phyloP scores from a whole-genome alignment of 1,140 invertebrate genomes.

The Brachionus koreanus region DNA sequence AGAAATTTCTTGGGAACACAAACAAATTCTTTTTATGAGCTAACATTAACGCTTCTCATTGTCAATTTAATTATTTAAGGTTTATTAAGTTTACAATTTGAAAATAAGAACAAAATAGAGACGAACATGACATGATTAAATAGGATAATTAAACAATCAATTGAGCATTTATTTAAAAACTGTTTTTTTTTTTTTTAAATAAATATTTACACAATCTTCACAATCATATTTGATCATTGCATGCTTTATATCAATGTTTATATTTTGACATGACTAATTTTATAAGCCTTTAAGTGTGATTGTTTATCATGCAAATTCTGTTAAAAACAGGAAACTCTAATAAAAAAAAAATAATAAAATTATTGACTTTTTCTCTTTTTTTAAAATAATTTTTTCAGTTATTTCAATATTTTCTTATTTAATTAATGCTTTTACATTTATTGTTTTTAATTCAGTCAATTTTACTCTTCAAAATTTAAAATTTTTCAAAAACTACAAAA shows the following conservation, averaged over 20 bases:
- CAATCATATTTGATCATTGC: background rate
- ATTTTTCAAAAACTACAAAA: too few species aligned
- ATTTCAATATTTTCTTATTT: too few species aligned
- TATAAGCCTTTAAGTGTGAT: background rate
- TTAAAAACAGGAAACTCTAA: background rate
- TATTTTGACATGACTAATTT: background rate
- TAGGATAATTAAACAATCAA: background rate
- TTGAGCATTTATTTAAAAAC: conserved; percentile 3
- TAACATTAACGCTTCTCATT: background rate
- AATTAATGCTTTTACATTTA: too few species aligned
- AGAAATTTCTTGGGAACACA: too few species aligned
- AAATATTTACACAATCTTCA: background rate
- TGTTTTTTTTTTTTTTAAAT: background rate
- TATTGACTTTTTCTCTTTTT: too few species aligned
- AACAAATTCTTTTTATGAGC: too few species aligned
- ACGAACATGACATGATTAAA: conserved; percentile 9
- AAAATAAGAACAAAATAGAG: too few species aligned
- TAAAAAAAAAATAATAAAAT: too few species aligned
- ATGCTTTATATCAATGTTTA: background rate
- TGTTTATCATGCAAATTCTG: background rate
- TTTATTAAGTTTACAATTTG: conserved; percentile 2
- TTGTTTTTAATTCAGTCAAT: too few species aligned
- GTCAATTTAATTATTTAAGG: background rate
- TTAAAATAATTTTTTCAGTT: too few species aligned
- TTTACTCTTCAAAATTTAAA: too few species aligned